Base-by-base conservation (phyloP, 1,140 invertebrate genomes). In the Gryllus bimaculatus region DNA sequence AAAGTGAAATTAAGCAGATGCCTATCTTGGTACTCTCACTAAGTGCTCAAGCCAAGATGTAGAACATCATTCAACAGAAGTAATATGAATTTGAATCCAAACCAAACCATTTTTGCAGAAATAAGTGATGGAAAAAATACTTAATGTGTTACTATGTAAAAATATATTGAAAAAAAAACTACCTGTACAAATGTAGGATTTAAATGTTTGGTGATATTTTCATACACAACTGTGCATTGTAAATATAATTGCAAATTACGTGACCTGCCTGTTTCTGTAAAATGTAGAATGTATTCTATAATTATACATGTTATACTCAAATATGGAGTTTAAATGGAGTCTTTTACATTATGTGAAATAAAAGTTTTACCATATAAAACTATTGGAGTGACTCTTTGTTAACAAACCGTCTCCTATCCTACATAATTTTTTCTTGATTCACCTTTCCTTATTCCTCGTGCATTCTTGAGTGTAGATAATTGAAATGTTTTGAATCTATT, bases 281-380 rank as follows among this genome's bases (percentile, higher is more conserved):
- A 79, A 77, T 79, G 79, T 79, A 79, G 79, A 79, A 79, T 77
- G 75, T 79, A 79, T 79, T 79, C 79, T 79, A 77, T 79, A 79
- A 79, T 78, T 79, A 79, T 79, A 79, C 79, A 79, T 79, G 79
- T 79, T 79, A 79, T 79, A 79, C 75, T 79, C 76, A 76, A 77
- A 73, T 79, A 79, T 79, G 78, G 78, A 79, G 78, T 79, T 79
- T 79, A 79, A 79, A 79, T 79, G 78, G 78, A 79, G 74, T 79
- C 73, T 79, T 79, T 79, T 79, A 79, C 78, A 79, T 79, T 49
- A 79, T 79, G 78, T 79, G 78, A 79, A 79, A 79, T 79, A 79
- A 79, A 79, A 79, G 78, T 74, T 79, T 79, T 79, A 79, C 78
- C 78, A 75, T 73, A 75, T 73, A 79, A 78, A 66, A 66, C 26